Conservation (phyloP, 1,140 invertebrate species). For the Stegodyphus dumicola region DNA sequence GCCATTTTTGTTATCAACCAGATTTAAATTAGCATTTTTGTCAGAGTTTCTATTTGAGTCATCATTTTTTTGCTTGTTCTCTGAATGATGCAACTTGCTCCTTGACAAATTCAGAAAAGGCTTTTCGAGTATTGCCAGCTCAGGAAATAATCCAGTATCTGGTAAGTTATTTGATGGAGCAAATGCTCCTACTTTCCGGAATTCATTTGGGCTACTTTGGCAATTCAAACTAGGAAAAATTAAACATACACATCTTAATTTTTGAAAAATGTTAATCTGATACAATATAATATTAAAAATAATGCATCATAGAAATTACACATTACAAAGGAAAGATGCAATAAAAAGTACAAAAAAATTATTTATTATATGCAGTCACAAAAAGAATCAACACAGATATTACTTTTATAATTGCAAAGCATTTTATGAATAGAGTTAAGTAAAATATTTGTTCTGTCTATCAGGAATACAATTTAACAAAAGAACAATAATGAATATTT, state of each 20-base stretch:
- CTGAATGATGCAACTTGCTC: not conserved
- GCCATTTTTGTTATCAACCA: slow-evolving; percentile 9
- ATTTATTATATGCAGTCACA: no score
- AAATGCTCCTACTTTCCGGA: slow-evolving; percentile 41
- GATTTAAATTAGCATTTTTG: slow-evolving; percentile 40
- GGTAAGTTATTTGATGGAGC: slow-evolving; percentile 11
- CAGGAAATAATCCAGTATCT: slow-evolving; percentile 16
- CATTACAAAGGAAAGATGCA: not conserved
- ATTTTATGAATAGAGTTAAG: no score
- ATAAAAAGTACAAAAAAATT: not conserved
- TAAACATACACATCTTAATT: not conserved
- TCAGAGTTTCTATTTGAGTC: slow-evolving; percentile 5
- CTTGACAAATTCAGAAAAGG: slow-evolving; percentile 36
- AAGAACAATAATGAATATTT: no score
- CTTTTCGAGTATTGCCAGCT: slow-evolving; percentile 33
- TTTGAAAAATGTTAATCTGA: no score
- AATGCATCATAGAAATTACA: no score
- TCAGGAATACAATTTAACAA: no score
- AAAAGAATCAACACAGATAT: no score
- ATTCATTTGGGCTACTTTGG: slow-evolving; percentile 4
- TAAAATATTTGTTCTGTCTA: no score
- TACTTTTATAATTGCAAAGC: no score
- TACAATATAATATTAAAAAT: no score
- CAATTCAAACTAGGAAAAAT: slow-evolving; percentile 12
- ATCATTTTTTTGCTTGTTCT: not conserved